Evolutionary conservation across 2,113 vertebrate genomes (phyloP), one percentile per base, ranked within the genome.

Genomic region (Holacanthus passer): DNA sequence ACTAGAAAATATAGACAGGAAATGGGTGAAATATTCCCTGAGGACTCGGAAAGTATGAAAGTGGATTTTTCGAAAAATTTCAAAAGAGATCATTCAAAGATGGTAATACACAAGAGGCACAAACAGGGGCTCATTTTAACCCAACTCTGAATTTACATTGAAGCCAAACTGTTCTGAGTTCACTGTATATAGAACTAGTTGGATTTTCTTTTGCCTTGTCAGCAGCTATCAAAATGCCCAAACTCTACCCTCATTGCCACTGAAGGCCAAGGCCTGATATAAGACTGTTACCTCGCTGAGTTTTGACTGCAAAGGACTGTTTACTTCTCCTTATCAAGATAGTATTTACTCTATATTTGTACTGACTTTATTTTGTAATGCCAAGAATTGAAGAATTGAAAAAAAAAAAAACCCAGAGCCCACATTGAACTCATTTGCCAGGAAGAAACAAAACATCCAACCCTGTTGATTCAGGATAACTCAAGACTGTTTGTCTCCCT

Each of bases 261-360:
- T 41, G 65, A 84, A 58, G 84, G 87, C 91, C 82, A 83, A 79
- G 87, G 90, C 88, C 91, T 82, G 82, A 87, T 87, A 69, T 71
- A 87, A 91, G 93, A 95, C 93, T 95, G 93, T 95, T 94, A 95
- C 83, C 89, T 92, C 73, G 79, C 78, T 75, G 85, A 89, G 87
- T 87, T 90, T 90, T 88, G 91, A 90, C 91, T 92, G 85, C 64
- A 85, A 85, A 88, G 80, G 90, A 92, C 90, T 93, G 87, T 93
- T 92, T 79, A 77, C 82, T 88, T 83, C 67, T 83, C 81, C 77
- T 84, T 89, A 73, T 86, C 78, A 78, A 87, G 82, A 90, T 83
- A 84, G 79, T 88, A 87, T 87, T 81, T 87, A 83, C 73, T 93
- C 81, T 93, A 91, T 91, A 93, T 94, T 92, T 93, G 83, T 90